These are phyloP conservation scores for Amia ocellicauda DNA, from an alignment of 2,113 vertebrate species.

Conservation along the genomic window DNA sequence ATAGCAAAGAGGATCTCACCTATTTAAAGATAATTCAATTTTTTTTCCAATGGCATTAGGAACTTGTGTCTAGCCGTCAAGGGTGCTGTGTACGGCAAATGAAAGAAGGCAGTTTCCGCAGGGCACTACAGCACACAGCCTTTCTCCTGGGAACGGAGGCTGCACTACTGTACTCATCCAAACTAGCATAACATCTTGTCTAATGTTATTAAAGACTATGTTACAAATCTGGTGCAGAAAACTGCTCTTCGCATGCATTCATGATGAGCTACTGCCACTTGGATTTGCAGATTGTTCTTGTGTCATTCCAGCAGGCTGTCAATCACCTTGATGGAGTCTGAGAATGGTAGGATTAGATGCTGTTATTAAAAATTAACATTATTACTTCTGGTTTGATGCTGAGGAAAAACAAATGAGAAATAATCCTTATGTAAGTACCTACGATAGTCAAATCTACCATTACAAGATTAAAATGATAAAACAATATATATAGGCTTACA, in stretches of 20 bases:
- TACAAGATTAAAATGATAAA: no score
- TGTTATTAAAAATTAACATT: no score
- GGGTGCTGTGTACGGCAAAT: conserved; percentile 9
- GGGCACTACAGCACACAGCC: not conserved
- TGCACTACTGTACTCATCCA: not conserved
- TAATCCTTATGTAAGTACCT: no score
- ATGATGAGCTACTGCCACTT: not conserved
- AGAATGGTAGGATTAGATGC: conserved; percentile 35
- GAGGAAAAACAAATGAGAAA: no score
- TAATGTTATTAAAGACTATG: no score
- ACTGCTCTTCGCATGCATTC: not conserved
- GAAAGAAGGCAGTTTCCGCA: conserved; percentile 7
- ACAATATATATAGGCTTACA: no score
- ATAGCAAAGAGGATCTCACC: no score
- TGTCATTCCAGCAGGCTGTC: conserved; percentile 26
- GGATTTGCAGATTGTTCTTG: conserved; percentile 4
- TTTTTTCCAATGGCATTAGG: no score
- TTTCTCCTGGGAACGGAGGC: not conserved
- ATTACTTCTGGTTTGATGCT: no score
- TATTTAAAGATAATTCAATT: no score
- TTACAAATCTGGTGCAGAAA: not conserved
- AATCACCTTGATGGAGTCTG: conserved; percentile 32
- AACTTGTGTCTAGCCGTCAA: conserved; percentile 23
- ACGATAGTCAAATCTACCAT: no score
- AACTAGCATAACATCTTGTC: not conserved